Evolutionary conservation across 2,888 invertebrate species (phyloP), one percentile per base, ranked within the genome.

Genomic region (Ophion ellenae): DNA sequence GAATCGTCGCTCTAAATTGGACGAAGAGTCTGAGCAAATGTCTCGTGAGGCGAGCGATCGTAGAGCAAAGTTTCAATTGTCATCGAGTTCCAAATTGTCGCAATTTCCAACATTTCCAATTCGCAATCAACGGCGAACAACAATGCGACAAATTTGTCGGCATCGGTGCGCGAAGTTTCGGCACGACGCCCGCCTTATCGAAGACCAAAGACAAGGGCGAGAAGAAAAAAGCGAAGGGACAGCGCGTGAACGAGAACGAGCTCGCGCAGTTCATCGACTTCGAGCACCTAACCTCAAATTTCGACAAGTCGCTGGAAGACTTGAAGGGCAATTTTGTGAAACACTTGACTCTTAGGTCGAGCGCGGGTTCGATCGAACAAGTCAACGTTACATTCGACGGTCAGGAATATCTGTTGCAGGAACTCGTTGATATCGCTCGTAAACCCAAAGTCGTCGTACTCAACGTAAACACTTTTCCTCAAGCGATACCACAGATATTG

Each of bases 381-480:
- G 92, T 99, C 0, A 93, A 94, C 73, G 96, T 99, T 0, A 96
- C 96, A 79, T 96, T 97, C 83, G 97, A 98, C 88, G 98, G 97
- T 0, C 96, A 97, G 88, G 96, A 97, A 59, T 97, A 98, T 92
- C 97, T 97, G 61, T 94, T 99, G 17, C 98, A 98, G 94, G 98
- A 99, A 93, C 94, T 99, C 28, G 98, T 97, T 1, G 98, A 98
- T 94, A 96, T 99, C 77, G 96, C 97, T 0, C 95, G 97, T 81
- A 99, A 98, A 93, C 97, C 98, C 0, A 98, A 98, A 94, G 96
- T 97, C 2, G 95, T 99, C 78, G 96, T 98, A 0, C 95, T 99
- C 14, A 98, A 98, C 93, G 96, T 98, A 95, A 94, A 96, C 74
- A 95, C 96, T 0, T 97, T 98, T 93, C 98, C 99, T 0, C 98